phyloP scores from a whole-genome alignment of 1,140 invertebrate genomes.

The Formica exsecta region DNA sequence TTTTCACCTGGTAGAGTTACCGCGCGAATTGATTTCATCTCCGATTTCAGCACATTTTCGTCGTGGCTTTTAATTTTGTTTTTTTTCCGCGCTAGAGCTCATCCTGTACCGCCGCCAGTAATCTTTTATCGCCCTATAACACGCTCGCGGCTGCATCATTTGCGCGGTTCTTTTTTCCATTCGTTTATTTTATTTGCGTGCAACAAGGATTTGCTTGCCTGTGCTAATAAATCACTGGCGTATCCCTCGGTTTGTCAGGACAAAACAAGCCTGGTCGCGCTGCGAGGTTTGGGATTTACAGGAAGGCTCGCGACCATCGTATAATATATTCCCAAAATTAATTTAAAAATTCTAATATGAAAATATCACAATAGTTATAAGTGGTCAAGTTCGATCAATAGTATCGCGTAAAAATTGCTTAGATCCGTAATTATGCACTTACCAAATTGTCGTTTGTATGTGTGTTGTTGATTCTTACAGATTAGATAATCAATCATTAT shows the following conservation, averaged over 20 bases:
- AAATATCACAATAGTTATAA: constrained; percentile 1
- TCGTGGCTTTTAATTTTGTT: constrained; percentile 53
- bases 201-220: constrained; percentile 62
- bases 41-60: constrained; percentile 47
- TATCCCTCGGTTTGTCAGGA: constrained; percentile 53
- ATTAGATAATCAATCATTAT: no score
- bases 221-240: constrained; percentile 60
- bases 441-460: no score
- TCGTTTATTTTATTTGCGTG: constrained; percentile 59
- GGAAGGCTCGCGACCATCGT: background rate
- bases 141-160: constrained; percentile 58
- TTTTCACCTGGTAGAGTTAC: constrained; percentile 27
- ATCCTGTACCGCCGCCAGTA: constrained; percentile 37
- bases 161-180: constrained; percentile 54
- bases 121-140: constrained; percentile 63
- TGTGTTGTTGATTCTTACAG: no score
- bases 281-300: constrained; percentile 22
- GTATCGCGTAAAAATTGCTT: no score
- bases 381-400: no score
- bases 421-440: no score
- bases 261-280: constrained; percentile 35
- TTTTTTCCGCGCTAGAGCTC: constrained; percentile 44
- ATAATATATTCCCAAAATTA: background rate
- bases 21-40: constrained; percentile 61
- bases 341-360: background rate